Conservation (phyloP, 2,888 invertebrate genomes). For the Automeris io region DNA sequence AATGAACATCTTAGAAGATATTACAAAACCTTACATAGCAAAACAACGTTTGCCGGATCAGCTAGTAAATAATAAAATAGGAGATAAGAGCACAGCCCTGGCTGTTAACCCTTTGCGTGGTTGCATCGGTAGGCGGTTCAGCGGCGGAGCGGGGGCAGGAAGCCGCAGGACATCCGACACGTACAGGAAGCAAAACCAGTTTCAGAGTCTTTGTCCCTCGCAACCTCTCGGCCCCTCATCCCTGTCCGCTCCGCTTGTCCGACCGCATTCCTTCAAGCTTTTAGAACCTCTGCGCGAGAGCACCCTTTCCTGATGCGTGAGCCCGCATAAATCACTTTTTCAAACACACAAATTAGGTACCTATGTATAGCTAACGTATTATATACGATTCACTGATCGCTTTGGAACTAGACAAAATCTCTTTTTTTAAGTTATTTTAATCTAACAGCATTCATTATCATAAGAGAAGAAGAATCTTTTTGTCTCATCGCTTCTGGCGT, state of each 20-base stretch:
- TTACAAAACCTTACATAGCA: too few species aligned
- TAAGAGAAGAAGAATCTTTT: too few species aligned
- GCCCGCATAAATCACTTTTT: constrained; percentile 8
- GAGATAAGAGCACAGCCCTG: too few species aligned
- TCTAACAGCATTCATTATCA: too few species aligned
- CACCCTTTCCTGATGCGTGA: constrained; percentile 42
- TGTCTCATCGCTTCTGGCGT: too few species aligned
- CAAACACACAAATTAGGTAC: constrained; percentile 5
- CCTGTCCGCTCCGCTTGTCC: constrained; percentile 37
- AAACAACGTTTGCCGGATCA: too few species aligned
- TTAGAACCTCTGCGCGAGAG: constrained; percentile 53
- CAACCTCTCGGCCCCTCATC: constrained; percentile 46
- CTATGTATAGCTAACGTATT: neutral
- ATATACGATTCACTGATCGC: too few species aligned
- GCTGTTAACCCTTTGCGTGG: constrained; percentile 7
- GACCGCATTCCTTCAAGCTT: constrained; percentile 58
- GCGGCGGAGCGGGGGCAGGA: constrained; percentile 50
- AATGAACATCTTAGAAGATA: too few species aligned
- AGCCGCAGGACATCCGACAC: constrained; percentile 78
- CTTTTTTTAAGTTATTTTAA: too few species aligned
- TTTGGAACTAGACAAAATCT: too few species aligned
- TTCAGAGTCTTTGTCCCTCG: constrained; percentile 69
- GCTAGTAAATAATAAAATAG: too few species aligned
- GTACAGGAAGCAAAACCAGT: constrained; percentile 77
- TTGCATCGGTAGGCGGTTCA: constrained; percentile 17